phyloP scores from a whole-genome alignment of 1,140 invertebrate species.

The Aleiodes sp. region DNA sequence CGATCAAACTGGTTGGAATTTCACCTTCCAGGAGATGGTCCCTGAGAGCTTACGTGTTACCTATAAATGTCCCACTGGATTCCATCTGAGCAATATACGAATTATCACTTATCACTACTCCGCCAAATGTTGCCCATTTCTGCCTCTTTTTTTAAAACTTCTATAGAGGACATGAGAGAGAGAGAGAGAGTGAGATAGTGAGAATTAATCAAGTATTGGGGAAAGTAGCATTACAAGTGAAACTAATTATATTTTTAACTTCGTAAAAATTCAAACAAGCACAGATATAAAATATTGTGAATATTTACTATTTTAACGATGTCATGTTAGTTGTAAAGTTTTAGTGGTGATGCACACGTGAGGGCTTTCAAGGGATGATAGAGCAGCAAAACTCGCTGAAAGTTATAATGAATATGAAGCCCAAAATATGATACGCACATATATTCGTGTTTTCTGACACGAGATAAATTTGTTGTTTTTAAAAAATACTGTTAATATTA shows the following conservation, averaged over 20 bases:
- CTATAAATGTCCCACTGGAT: neutral
- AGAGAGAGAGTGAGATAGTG: no score
- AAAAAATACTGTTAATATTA: no score
- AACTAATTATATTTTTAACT: no score
- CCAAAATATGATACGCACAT: neutral
- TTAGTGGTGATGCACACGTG: neutral
- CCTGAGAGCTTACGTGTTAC: constrained; percentile 8
- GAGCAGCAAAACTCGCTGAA: neutral
- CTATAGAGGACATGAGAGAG: no score
- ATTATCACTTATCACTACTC: constrained; percentile 3
- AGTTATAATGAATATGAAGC: neutral
- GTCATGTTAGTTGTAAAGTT: neutral
- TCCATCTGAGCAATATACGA: constrained; percentile 1
- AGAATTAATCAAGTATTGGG: no score
- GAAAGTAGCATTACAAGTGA: no score
- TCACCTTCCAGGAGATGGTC: constrained; percentile 1
- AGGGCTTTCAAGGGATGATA: neutral
- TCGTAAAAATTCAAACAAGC: constrained; percentile 1
- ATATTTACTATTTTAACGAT: neutral
- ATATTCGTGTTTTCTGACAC: no score
- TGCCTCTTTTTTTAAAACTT: neutral
- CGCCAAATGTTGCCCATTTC: neutral
- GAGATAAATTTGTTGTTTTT: no score
- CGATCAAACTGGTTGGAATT: neutral
- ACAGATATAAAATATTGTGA: neutral